phyloP scores from a whole-genome alignment of 1,140 invertebrate species.

The Druon quercuslanigerum region DNA sequence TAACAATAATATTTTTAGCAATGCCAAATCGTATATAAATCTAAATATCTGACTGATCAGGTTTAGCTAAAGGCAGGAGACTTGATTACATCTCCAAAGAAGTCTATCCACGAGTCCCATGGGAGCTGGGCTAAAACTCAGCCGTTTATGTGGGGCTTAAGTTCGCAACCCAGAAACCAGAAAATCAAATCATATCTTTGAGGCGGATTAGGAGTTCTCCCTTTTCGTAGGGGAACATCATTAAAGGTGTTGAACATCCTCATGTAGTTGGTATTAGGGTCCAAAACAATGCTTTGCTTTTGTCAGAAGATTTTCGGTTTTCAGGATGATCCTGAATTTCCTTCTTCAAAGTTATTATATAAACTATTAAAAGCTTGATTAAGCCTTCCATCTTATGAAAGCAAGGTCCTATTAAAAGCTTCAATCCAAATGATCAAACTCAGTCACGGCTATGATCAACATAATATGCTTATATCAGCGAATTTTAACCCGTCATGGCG shows the following conservation, averaged over 20 bases:
- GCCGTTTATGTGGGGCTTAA: slow-evolving; percentile 48
- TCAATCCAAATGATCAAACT: neutral
- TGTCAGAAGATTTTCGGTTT: too few species aligned
- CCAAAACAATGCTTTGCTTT: too few species aligned
- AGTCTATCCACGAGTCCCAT: slow-evolving; percentile 59
- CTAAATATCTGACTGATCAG: slow-evolving; percentile 35
- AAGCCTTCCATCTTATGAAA: neutral
- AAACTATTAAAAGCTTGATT: too few species aligned
- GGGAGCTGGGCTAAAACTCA: slow-evolving; percentile 49
- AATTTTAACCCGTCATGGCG: neutral
- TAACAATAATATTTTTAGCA: too few species aligned
- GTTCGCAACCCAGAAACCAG: slow-evolving; percentile 46
- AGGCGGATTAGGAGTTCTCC: slow-evolving; percentile 49
- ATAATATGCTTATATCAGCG: slow-evolving; percentile 13
- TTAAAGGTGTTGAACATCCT: slow-evolving; percentile 45
- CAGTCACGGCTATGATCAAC: slow-evolving; percentile 10
- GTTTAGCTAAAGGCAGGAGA: slow-evolving; percentile 42
- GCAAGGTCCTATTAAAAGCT: neutral
- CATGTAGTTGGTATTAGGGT: neutral
- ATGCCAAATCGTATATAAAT: slow-evolving; percentile 3
- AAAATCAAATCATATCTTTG: slow-evolving; percentile 57
- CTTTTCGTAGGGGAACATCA: slow-evolving; percentile 42
- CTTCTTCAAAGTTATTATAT: too few species aligned
- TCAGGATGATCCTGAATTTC: too few species aligned
- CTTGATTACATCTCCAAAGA: slow-evolving; percentile 60